A percentile compares a stretch with the other conserved stretches of the same genome.
Conservation (phyloP, 2,888 invertebrate species). For the Agrilus cyanescens region DNA sequence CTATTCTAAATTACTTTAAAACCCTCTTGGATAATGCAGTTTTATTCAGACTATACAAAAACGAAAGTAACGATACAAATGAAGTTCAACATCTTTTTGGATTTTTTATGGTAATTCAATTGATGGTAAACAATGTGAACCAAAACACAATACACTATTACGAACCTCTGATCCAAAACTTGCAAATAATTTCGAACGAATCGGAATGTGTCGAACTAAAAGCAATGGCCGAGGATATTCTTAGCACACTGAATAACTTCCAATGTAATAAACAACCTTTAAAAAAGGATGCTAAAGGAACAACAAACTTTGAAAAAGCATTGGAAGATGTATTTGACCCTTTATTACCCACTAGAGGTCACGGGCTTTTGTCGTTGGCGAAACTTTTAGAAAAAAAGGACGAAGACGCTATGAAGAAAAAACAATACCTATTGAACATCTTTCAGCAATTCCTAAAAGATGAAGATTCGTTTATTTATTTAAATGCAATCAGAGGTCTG, state of each 20-base stretch:
- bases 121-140: slow-evolving; percentile 17
- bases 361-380: slow-evolving; percentile 61
- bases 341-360: slow-evolving; percentile 67
- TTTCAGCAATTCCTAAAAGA: slow-evolving; percentile 61
- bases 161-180: slow-evolving; percentile 23
- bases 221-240: slow-evolving; percentile 20
- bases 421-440: slow-evolving; percentile 54
- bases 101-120: slow-evolving; percentile 26
- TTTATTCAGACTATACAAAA: slow-evolving; percentile 18
- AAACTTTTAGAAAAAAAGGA: slow-evolving; percentile 60
- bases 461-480: slow-evolving; percentile 71
- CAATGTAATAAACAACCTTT: slow-evolving; percentile 21
- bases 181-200: slow-evolving; percentile 21
- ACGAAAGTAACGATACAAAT: slow-evolving; percentile 20
- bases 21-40: neutral
- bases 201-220: slow-evolving; percentile 23
- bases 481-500: slow-evolving; percentile 65
- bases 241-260: slow-evolving; percentile 10
- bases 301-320: slow-evolving; percentile 47
- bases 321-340: slow-evolving; percentile 57
- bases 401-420: slow-evolving; percentile 48
- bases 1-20: slow-evolving; percentile 6
- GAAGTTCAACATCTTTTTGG: slow-evolving; percentile 27
- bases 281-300: slow-evolving; percentile 24
- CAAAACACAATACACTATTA: slow-evolving; percentile 25